Evolutionary conservation across 2,797 vertebrate genomes (phyloP), one percentile per base, ranked within the genome.

Genomic region (Paguma larvata): DNA sequence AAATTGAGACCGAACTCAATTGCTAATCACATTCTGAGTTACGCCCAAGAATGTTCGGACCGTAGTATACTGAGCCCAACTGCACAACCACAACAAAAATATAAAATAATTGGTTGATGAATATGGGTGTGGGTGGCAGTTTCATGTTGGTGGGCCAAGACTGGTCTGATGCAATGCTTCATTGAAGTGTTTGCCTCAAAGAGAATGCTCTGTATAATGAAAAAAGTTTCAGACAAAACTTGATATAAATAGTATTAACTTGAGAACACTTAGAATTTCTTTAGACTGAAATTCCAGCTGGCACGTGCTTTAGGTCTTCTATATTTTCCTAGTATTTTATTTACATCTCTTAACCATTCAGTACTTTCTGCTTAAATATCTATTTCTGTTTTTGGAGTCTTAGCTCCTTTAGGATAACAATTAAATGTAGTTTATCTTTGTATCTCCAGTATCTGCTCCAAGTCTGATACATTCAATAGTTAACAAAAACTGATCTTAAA

Each of bases 141-240:
- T 94, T 83, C 4, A 44, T 48, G 34, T 86, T 7, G 23, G 19
- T 85, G 44, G 59, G 27, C 51, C 88, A 94, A 86, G 51, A 87
- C 1, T 16, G 9, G 6, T 79, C 32, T 97, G 68, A 90, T 41
- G 51, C 97, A 85, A 96, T 77, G 23, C 21, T 96, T 90, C 82
- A 72, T 6, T 70, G 70, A 95, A 85, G 16, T 78, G 56, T 67
- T 92, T 96, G 56, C 65, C 85, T 95, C 63, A 83, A 97, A 89
- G 9, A 86, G 27, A 94, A 82, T 53, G 46, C 3, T 84, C 23
- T 80, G 18, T 30, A 41, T 65, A 78, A 38, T 91, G 51, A 94
- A 21, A 19, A 67, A 44, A 46, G 14, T 53, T 77, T 80, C 27
- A 89, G 7, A 48, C 34, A 93, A 72, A 83, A 41, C 14, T 12